These are phyloP conservation scores for Syngnathus typhle DNA, from an alignment of 2,113 vertebrate species.

Conservation along the genomic window DNA sequence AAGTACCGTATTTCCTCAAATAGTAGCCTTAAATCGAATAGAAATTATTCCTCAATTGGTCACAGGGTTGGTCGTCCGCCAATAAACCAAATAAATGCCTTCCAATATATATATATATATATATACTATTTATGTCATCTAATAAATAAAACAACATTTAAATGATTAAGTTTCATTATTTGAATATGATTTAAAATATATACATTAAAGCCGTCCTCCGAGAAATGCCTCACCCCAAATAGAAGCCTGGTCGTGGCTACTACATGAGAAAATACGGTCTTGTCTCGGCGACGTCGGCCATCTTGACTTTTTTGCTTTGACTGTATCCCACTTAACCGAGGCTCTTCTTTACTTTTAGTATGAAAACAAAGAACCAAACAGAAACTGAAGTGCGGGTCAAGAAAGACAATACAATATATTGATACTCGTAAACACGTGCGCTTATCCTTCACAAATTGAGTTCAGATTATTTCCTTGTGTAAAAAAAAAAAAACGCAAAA, in stretches of 20 bases:
- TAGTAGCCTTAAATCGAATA: background rate
- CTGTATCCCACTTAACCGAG: constrained; percentile 71
- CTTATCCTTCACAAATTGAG: constrained; percentile 76
- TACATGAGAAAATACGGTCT: background rate
- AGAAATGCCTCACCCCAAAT: background rate
- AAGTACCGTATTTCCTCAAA: background rate
- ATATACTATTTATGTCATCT: background rate
- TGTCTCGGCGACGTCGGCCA: constrained; percentile 26
- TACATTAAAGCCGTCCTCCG: background rate
- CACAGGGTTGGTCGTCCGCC: background rate
- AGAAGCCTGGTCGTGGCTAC: background rate
- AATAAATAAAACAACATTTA: background rate
- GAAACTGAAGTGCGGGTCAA: constrained; percentile 69
- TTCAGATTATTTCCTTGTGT: constrained; percentile 20
- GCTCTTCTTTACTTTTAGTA: constrained; percentile 49
- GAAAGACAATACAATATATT: constrained; percentile 67
- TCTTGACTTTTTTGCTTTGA: constrained; percentile 79
- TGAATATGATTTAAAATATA: background rate
- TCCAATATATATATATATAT: background rate
- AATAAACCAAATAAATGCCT: background rate
- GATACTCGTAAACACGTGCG: constrained; percentile 79
- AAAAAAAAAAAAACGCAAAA: constrained; percentile 18
- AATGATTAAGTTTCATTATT: background rate
- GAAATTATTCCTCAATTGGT: background rate
- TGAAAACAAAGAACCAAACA: constrained; percentile 37